Conservation (phyloP, 2,113 vertebrate species). For the Chloropsis cyanopogon region DNA sequence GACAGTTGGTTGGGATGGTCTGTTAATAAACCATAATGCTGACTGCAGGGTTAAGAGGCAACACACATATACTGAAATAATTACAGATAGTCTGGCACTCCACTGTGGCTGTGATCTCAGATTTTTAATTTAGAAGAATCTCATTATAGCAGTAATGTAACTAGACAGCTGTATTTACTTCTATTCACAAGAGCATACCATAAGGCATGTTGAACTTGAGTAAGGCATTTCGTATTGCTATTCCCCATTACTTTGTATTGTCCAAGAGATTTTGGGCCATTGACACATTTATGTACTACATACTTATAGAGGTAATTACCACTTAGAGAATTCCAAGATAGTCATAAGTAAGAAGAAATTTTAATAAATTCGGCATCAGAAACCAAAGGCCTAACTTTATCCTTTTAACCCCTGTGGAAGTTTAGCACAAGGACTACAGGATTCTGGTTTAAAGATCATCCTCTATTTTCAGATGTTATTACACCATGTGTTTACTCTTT, state of each 20-base stretch:
- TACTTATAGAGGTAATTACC: background rate
- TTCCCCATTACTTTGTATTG: background rate
- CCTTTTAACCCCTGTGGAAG: background rate
- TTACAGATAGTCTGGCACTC: background rate
- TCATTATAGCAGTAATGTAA: conserved; percentile 9
- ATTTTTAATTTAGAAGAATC: conserved; percentile 40
- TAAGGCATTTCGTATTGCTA: background rate
- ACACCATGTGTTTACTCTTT: background rate
- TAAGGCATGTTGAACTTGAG: background rate
- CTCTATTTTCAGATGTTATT: background rate
- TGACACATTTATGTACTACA: background rate
- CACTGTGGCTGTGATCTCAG: background rate
- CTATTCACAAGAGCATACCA: background rate
- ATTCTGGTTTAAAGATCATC: background rate
- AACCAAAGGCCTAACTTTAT: background rate
- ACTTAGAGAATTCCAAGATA: background rate
- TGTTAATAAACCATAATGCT: background rate
- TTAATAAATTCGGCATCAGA: background rate
- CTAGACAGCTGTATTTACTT: conserved; percentile 42
- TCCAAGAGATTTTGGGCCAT: background rate
- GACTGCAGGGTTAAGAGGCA: background rate
- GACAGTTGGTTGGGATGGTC: background rate
- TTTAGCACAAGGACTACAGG: background rate
- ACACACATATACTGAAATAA: background rate
- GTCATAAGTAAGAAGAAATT: background rate